phyloP scores from a whole-genome alignment of 1,140 invertebrate species.

The Lineus longissimus region DNA sequence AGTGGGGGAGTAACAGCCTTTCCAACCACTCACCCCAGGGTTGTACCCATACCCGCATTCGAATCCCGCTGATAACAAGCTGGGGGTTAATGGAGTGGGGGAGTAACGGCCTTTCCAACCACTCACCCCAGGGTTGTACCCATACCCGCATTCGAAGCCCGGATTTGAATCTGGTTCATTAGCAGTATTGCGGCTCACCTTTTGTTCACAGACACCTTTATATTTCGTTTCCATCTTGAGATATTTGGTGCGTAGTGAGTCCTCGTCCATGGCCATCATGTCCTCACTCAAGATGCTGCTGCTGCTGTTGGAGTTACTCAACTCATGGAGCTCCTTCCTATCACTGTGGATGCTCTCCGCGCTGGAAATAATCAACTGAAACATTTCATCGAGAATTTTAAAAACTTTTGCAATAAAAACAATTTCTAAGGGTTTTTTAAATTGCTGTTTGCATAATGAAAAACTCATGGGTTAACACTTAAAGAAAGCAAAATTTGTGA shows the following conservation, averaged over 20 bases:
- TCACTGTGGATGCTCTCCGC: slow-evolving; percentile 19
- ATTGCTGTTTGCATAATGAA: no score
- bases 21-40: no score
- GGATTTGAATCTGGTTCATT: no score
- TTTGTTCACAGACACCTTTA: slow-evolving; percentile 29
- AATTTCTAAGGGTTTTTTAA: not conserved
- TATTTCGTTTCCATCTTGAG: slow-evolving; percentile 25
- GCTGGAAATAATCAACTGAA: slow-evolving; percentile 7
- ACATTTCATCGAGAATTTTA: not conserved
- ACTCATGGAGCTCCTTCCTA: slow-evolving; percentile 16
- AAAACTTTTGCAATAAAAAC: not conserved
- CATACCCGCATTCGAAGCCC: no score
- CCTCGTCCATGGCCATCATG: slow-evolving; percentile 7
- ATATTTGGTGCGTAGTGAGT: slow-evolving; percentile 23
- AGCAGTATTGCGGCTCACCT: slow-evolving; percentile 19
- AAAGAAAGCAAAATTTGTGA: no score
- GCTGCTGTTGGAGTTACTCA: slow-evolving; percentile 16
- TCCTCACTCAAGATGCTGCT: slow-evolving; percentile 20
- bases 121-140: no score
- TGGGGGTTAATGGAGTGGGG: no score
- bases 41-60: no score
- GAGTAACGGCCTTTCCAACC: no score
- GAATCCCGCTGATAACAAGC: no score
- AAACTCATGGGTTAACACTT: no score
- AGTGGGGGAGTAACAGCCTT: no score